Evolutionary conservation across 1,140 invertebrate species (phyloP), one percentile per base, ranked within the genome.

Genomic region (Macrobrachium rosenbergii): DNA sequence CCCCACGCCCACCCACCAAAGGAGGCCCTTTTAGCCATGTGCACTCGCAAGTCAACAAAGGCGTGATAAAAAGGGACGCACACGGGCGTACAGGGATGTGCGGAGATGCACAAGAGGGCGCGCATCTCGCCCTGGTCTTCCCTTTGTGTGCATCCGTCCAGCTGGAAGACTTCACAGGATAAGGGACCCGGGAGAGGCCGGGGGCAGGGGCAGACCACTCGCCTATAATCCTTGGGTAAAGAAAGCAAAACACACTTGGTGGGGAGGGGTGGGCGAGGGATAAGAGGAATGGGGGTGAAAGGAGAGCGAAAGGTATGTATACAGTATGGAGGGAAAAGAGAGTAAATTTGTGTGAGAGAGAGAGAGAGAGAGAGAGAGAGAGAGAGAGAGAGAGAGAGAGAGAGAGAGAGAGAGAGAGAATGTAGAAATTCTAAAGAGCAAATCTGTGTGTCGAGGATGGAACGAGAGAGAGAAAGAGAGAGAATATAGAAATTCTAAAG

Each of bases 141-240:
- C 21, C 60, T 28, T 80, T 80, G 78, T 80, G 60, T 80, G 59
- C 59, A 60, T 21, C 12, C 59, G 78, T 19, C 59, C 78, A 63
- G 58, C 78, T 80, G 78, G 60, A 80, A 80, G 78, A 17, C 59
- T 60, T 80, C 78, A 80, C 78, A 63, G 78, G 78, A 80, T 80
- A 63, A 80, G 12, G 59, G 21, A 12, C n/a, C n/a, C 14, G 23
- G 11, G 19, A 21, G 16, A 10, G 52, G 6, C 7, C 8, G 2
- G 52, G 12, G 12, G 2, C 0, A 0, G 52, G 52, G 52, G 52
- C 2, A 52, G 52, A 52, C 52, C 52, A 52, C 52, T 52, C 52
- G 52, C 52, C 52, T 52, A 80, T 80, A 80, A 80, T 80, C 78
- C 78, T 21, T 23, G 78, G 78, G n/a, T 80, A 80, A 80, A 80